These are phyloP conservation scores for Nemurella pictetii DNA, from an alignment of 2,888 invertebrate genomes.

Conservation along the genomic window DNA sequence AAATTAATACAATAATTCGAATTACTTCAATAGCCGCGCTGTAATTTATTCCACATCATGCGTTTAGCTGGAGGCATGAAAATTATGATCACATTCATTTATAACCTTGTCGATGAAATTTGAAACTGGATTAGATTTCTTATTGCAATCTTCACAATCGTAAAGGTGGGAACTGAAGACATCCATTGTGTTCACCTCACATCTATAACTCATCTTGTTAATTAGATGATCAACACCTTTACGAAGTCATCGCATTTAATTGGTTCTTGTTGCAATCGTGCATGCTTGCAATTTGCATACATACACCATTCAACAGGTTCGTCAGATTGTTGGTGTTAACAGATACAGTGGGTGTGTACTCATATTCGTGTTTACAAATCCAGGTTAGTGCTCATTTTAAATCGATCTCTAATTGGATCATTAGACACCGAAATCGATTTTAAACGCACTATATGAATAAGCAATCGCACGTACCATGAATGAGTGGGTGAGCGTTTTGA, in stretches of 20 bases:
- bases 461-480: not conserved
- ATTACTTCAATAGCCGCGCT: not conserved
- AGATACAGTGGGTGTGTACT: not conserved
- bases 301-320: not conserved
- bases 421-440: not conserved
- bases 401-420: not conserved
- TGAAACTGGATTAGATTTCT: not conserved
- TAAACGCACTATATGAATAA: not conserved
- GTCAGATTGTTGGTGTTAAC: not conserved
- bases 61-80: not conserved
- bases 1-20: not conserved
- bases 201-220: not conserved
- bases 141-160: not conserved
- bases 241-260: not conserved
- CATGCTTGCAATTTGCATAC: not conserved
- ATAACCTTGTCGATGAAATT: not conserved
- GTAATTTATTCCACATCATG: not conserved
- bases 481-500: no score
- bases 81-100: not conserved
- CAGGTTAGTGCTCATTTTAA: not conserved
- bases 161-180: not conserved
- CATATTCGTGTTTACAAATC: not conserved
- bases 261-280: not conserved
- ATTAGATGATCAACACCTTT: not conserved
- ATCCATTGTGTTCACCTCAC: not conserved